Evolutionary conservation across 92 coral and sea anemone species (phyloP), one percentile per base, ranked within the genome.

Genomic region (Diadumene lineata): DNA sequence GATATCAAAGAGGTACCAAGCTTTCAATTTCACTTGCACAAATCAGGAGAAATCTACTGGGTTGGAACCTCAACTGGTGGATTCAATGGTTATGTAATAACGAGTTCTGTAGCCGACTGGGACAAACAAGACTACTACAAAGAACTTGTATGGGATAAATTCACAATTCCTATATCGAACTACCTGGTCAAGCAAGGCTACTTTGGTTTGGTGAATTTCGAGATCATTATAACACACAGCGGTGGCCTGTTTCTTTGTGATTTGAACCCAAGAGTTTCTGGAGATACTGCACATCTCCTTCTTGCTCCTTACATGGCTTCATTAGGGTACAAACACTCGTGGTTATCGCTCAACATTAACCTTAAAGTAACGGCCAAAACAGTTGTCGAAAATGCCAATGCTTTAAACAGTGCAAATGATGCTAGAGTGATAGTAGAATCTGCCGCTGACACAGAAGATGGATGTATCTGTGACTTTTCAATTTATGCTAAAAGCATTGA

Each of bases 121-220:
- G 83, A 85, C 65, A 70, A 68, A 23, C 90, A 81, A 50, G 83
- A 81, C 2, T 21, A 76, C 43, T 78, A 71, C 44, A 77, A 75
- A 74, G 50, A 81, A 51, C 53, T 77, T 10, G 82, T 81, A 11
- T 61, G 76, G 66, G 86, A 85, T 21, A 38, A 81, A 16, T 80
- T 85, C 56, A 70, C 77, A 9, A 46, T 80, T 25, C 89, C 89
- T 2, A 70, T 85, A 57, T 69, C 70, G 8, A 75, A 85, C 1
- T 85, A 85, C 74, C 89, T 85, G 9, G 73, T 80, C 65, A 58
- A 85, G 64, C 80, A 71, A 22, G 89, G 89, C 10, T 85, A 64
- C 82, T 85, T 85, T 63, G 89, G 89, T 3, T 60, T 85, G 28
- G 90, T 85, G 8, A 82, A 82, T n/a, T 68, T 85, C 32, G 90